Evolutionary conservation across 2,113 vertebrate genomes (phyloP).

Genomic region (Micromys minutus): DNA sequence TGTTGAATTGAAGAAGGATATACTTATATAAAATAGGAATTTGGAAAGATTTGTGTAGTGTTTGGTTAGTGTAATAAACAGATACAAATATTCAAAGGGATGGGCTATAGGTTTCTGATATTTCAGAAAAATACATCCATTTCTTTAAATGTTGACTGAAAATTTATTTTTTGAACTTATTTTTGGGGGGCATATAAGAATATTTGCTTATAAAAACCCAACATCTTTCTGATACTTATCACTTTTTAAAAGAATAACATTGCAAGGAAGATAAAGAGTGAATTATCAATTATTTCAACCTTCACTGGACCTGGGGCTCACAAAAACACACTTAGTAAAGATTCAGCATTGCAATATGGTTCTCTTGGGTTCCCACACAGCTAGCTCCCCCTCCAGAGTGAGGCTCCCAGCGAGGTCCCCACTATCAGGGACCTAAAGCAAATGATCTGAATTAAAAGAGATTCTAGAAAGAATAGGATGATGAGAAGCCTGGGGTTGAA

Average conservation of each 20-base stretch:
- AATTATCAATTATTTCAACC: neutral
- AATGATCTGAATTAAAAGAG: neutral
- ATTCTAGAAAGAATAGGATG: neutral
- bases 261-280: neutral
- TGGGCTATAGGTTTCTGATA: neutral
- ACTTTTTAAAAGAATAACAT: neutral
- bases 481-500: constrained; percentile 12
- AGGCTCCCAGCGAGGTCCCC: neutral
- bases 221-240: neutral
- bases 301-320: neutral
- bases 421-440: neutral
- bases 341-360: neutral
- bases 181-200: neutral
- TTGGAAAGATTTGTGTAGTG: neutral
- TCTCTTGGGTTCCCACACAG: neutral
- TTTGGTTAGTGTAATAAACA: neutral
- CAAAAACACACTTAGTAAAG: neutral
- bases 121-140: neutral
- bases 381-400: neutral
- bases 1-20: constrained; percentile 42
- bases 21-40: neutral
- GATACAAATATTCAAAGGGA: neutral
- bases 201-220: constrained; percentile 15
- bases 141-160: neutral
- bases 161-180: neutral